These are phyloP conservation scores for Bradypus variegatus DNA, from an alignment of 2,797 vertebrate species.

Conservation along the genomic window DNA sequence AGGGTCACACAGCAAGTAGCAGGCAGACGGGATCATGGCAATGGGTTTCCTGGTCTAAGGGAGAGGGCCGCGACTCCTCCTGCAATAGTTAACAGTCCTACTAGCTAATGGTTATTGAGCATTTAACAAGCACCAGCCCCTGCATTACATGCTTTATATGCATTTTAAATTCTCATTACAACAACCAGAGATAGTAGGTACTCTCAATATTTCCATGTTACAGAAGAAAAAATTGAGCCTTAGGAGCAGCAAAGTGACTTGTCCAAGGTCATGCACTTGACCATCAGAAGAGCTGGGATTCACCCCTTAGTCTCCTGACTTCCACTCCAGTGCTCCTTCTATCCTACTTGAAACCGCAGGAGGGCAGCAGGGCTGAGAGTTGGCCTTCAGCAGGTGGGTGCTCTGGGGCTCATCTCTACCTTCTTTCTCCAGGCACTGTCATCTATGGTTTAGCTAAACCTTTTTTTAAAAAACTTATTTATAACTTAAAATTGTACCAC, in stretches of 20 bases:
- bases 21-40: no score
- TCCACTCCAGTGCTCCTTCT: background rate
- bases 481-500: slow-evolving; percentile 34
- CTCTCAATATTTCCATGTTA: background rate
- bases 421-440: background rate
- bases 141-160: background rate
- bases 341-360: background rate
- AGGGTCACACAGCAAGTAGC: background rate
- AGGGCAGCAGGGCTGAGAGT: background rate
- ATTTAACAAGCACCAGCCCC: background rate
- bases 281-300: background rate
- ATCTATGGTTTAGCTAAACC: slow-evolving; percentile 32
- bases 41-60: background rate
- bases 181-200: background rate
- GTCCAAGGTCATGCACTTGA: background rate
- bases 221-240: background rate
- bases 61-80: background rate
- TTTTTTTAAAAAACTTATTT: slow-evolving; percentile 53
- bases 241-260: background rate
- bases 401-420: background rate
- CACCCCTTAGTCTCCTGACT: background rate
- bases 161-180: background rate
- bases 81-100: background rate
- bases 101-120: background rate
- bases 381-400: background rate